Evolutionary conservation across 2,113 vertebrate species (phyloP), one percentile per base, ranked within the genome.

Genomic region (Etheostoma spectabile): DNA sequence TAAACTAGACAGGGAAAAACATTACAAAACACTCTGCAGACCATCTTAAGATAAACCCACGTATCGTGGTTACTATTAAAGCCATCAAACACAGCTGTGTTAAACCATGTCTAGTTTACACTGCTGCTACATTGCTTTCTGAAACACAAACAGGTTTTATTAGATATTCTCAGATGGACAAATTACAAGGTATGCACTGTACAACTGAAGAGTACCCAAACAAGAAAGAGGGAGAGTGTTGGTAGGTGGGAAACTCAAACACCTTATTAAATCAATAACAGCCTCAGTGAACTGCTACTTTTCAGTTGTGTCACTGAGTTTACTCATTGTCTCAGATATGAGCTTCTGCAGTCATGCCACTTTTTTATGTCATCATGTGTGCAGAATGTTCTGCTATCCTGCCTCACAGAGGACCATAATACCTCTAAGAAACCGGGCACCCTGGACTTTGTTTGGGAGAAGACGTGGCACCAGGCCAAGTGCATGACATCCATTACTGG

Each of bases 401-500:
- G 16, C 51, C 70, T 63, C 66, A 46, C 62, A 42, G 65, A 68
- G 51, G 35, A n/a, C 5, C 51, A 5, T 42, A 57, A 59, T 55
- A 66, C 30, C 38, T 77, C 64, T 51, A 19, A 59, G 30, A 74
- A 89, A 82, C 8, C 5, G 42, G 57, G 69, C 14, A 18, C 8
- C 18, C 38, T 16, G 57, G 56, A 21, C 38, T 49, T 56, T 69
- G 60, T 52, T 78, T 46, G 64, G 51, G 71, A 74, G 38, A 21
- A 57, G 27, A 65, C 14, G 3, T 86, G 91, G 86, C 62, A 60
- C 11, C 0, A 18, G 52, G 84, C 86, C 89, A 83, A 89, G 84
- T 61, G 88, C 84, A 83, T 88, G 87, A 88, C 90, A 87, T 69
- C 80, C 83, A 93, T 93, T 93, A 90, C 56, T 61, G 87, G 66